Base-by-base conservation (phyloP, 1,140 invertebrate species). In the Orussus abietinus region DNA sequence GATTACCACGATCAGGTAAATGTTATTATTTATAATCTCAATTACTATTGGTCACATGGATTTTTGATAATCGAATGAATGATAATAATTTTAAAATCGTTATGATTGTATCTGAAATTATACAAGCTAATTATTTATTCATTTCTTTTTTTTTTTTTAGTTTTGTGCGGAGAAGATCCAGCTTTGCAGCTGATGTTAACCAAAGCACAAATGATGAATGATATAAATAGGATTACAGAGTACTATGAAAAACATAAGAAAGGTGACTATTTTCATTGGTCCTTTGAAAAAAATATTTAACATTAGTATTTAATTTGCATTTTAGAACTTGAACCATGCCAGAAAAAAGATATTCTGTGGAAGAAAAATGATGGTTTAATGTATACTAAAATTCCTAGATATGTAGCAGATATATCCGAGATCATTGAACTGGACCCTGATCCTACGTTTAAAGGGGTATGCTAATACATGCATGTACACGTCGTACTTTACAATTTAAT, bases 341-440 rank as follows among this genome's bases (percentile, higher is more conserved):
- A 14, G 5, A 64, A 61, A 18, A 64, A 53, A 15, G 43, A 51
- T 10, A 0, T 67, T 10, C 45, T 51, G 19, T 67, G 58, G 51
- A 31, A 28, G 15, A 42, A 37, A 5, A n/a, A 22, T 5, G 13
- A 19, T 18, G 26, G 37, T 32, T n/a, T n/a, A 33, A 6, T 21
- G 14, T 25, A 17, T 18, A 47, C 49, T 5, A 45, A 45, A 4
- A 11, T 69, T 12, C 59, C 69, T 28, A 62, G 20, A 45, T 69
- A 55, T 52, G 10, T 69, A 7, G 62, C 62, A 34, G 48, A 65
- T 38, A 33, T 69, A 36, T 59, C 69, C 26, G 57, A 66, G 50
- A 35, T 66, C 15, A 41, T 72, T 11, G 63, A 69, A 4, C 47
- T 53, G 33, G 68, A 74, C 63, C 68, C 71, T 28, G 69, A 74